Percentiles rank a stretch among this genome's conserved stretches.
Conservation (phyloP, 2,113 vertebrate species). For the Rhodinocichla rosea region DNA sequence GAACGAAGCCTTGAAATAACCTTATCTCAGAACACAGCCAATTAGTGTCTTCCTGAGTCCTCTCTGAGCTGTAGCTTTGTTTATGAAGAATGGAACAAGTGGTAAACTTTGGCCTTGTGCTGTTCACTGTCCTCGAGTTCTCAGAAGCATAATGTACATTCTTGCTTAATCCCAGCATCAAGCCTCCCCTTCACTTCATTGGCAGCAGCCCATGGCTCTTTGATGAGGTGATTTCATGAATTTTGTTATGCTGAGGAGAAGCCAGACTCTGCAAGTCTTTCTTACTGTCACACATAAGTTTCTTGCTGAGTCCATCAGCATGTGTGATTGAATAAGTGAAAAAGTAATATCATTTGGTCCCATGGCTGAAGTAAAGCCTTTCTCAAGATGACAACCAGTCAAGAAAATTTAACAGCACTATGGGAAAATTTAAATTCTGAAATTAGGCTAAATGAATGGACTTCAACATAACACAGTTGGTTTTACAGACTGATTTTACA, state of each 20-base stretch:
- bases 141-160: background rate
- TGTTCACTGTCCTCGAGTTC: background rate
- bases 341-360: background rate
- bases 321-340: background rate
- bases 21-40: background rate
- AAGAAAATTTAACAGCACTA: background rate
- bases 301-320: background rate
- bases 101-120: background rate
- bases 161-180: background rate
- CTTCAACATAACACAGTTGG: background rate
- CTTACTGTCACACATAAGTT: background rate
- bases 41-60: background rate
- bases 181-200: background rate
- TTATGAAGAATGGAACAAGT: conserved; percentile 32
- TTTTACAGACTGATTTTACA: background rate
- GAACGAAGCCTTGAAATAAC: background rate
- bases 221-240: background rate
- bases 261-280: background rate
- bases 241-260: background rate
- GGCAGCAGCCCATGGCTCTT: background rate
- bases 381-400: background rate
- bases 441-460: background rate
- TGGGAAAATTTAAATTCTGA: background rate
- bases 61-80: background rate
- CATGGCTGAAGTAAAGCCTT: background rate